A percentile compares a stretch with the other conserved stretches of the same genome.
Conservation (phyloP, 2,797 vertebrate genomes). For the Pelodytes ibericus region DNA sequence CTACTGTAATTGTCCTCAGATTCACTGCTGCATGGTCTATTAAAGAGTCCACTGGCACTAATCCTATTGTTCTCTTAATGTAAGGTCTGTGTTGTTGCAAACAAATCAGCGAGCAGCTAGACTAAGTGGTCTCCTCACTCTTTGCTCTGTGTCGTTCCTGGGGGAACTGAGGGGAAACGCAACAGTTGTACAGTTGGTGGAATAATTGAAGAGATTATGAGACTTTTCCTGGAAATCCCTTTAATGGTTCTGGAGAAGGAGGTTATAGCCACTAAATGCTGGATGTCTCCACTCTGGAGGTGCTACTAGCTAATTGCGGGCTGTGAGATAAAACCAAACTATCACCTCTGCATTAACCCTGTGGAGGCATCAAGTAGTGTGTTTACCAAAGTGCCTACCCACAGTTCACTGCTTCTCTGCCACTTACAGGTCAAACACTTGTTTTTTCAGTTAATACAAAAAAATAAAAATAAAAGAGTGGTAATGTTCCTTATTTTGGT, state of each 20-base stretch:
- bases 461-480: neutral
- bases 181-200: slow-evolving; percentile 23
- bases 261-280: slow-evolving; percentile 23
- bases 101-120: slow-evolving; percentile 6
- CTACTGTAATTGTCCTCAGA: slow-evolving; percentile 1
- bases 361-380: neutral
- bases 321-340: slow-evolving; percentile 2
- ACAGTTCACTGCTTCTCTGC: neutral
- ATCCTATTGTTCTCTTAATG: slow-evolving; percentile 13
- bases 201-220: slow-evolving; percentile 33
- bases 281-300: slow-evolving; percentile 17
- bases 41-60: slow-evolving; percentile 10
- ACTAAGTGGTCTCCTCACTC: slow-evolving; percentile 22
- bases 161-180: slow-evolving; percentile 13
- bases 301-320: slow-evolving; percentile 20
- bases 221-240: slow-evolving; percentile 39
- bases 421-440: neutral
- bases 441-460: neutral
- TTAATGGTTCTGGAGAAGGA: slow-evolving; percentile 21
- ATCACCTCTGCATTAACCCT: slow-evolving; percentile 10
- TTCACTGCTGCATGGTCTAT: neutral
- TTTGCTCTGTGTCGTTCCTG: slow-evolving; percentile 3
- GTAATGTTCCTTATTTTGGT: neutral
- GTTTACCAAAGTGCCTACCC: neutral
- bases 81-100: slow-evolving; percentile 11